Conservation (phyloP, 2,113 vertebrate genomes). For the Rhagologus leucostigma region DNA sequence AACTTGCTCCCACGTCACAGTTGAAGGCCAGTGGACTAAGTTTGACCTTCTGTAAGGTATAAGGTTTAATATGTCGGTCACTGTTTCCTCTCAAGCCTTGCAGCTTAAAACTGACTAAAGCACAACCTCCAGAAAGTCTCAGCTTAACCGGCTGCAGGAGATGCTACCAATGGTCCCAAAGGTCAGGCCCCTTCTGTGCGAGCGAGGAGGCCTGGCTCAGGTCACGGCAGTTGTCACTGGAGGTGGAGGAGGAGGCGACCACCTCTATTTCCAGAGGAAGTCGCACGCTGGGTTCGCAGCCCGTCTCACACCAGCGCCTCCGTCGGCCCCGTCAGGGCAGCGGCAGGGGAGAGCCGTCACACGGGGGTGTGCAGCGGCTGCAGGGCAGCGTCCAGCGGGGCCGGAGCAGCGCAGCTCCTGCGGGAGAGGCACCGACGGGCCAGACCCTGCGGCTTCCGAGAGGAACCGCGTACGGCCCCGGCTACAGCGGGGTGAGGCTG, state of each 20-base stretch:
- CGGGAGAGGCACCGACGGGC: accelerated
- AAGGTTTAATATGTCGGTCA: accelerated
- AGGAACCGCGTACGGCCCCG: accelerated
- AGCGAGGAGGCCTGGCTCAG: neutral
- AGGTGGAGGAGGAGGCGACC: neutral
- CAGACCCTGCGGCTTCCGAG: neutral
- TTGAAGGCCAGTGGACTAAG: neutral
- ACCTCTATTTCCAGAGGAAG: neutral
- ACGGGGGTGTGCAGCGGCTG: accelerated
- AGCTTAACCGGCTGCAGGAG: neutral
- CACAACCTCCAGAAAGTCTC: neutral
- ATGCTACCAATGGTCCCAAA: neutral
- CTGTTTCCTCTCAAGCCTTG: neutral
- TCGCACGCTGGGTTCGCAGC: accelerated
- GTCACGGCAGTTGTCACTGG: neutral
- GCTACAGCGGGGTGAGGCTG: accelerated
- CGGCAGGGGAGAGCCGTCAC: neutral
- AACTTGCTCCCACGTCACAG: neutral
- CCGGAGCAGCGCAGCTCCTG: accelerated
- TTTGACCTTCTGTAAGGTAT: neutral
- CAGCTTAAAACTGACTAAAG: neutral
- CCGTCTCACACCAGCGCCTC: neutral
- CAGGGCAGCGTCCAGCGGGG: accelerated
- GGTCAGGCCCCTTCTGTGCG: accelerated
- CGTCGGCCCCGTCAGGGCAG: neutral